Base-by-base conservation (phyloP, 2,113 vertebrate species). In the Pomatorhinus ruficollis region DNA sequence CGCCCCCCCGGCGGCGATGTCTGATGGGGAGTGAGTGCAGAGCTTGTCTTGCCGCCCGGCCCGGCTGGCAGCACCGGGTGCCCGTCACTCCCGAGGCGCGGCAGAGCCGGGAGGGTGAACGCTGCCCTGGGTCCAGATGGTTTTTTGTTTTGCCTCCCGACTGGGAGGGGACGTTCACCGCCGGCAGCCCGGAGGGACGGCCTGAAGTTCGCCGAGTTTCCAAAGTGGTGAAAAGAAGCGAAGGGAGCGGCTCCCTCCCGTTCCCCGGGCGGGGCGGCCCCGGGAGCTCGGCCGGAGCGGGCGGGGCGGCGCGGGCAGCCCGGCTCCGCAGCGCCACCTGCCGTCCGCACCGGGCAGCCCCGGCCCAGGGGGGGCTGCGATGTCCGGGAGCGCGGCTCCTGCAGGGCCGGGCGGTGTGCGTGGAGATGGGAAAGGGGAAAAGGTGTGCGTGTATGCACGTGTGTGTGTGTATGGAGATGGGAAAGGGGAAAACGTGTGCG, bases 261-360 rank as follows among this genome's bases (percentile, higher is more conserved):
- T 2, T 42, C n/a, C 44, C 18, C 6, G 25, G 5, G 18, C 37
- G 6, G 13, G 14, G 15, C 30, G 5, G 17, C 44, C 24, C n/a
- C 39, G 9, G 44, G 5, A 30, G 61, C 77, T 9, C 59, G 15
- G 30, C 20, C 35, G 24, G 10, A 10, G 37, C 69, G 70, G 70
- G 50, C 37, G 30, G 75, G 3, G 16, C 25, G 42, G 69, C 4
- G 40, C 13, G 22, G 42, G 25, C 28, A 17, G 18, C 19, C 42
- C 68, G 44, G 71, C 27, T 47, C 77, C 40, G 39, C 33, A 90
- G 12, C 76, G 89, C 95, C 95, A 94, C 90, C 95, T 96, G 80
- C 56, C 63, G 95, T 17, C 52, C 21, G 24, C 31, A 44, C 5
- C 6, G 18, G 4, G 64, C 9, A 49, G n/a, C 63, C 8, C 39